phyloP scores from a whole-genome alignment of 35 echinoderm and acorn worm species.

The Patiria miniata region DNA sequence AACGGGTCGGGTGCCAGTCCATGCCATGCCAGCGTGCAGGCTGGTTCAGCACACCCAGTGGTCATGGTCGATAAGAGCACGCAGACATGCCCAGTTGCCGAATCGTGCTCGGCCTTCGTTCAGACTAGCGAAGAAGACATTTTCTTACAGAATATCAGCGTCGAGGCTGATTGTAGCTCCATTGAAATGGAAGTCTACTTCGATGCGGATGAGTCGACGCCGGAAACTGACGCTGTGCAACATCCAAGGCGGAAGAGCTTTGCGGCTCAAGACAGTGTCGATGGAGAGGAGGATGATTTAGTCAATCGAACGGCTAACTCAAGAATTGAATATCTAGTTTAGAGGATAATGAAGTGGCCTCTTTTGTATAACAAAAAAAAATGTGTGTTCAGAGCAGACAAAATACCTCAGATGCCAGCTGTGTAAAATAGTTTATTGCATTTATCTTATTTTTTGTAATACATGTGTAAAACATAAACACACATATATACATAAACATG shows the following conservation, averaged over 20 bases:
- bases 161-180: slow-evolving; percentile 6
- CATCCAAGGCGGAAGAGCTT: neutral
- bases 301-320: neutral
- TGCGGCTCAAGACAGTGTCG: neutral
- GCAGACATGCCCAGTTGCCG: neutral
- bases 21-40: neutral
- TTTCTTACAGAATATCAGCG: neutral
- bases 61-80: slow-evolving; percentile 32
- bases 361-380: too few species aligned
- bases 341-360: neutral
- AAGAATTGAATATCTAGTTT: slow-evolving; percentile 12
- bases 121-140: slow-evolving; percentile 3
- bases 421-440: too few species aligned
- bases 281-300: neutral
- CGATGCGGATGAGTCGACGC: neutral
- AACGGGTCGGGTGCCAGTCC: too few species aligned
- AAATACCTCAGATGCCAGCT: too few species aligned
- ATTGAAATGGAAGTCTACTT: slow-evolving; percentile 5
- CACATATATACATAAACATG: too few species aligned
- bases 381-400: too few species aligned
- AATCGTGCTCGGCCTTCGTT: neutral
- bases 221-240: neutral
- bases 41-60: neutral
- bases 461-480: too few species aligned
- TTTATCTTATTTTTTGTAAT: too few species aligned